These are phyloP conservation scores for Acanthoscelides obtectus DNA, from an alignment of 2,888 invertebrate genomes.

Conservation along the genomic window DNA sequence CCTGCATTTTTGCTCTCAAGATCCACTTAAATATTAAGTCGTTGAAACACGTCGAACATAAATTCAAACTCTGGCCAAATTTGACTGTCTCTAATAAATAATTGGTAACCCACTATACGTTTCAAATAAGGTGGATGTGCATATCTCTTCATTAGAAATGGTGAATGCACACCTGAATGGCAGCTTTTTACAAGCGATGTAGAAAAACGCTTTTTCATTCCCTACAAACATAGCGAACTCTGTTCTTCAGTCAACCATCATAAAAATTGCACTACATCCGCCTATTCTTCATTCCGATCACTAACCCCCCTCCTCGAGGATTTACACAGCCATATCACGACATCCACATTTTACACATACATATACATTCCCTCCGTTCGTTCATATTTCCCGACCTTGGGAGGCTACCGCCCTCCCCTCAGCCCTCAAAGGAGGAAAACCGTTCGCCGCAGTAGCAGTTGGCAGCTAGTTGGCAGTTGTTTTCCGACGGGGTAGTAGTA, in stretches of 20 bases:
- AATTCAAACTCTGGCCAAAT: too few species aligned
- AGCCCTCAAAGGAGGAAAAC: slow-evolving; percentile 13
- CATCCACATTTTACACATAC: neutral
- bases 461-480: neutral
- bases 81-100: too few species aligned
- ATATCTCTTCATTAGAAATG: too few species aligned
- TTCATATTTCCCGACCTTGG: slow-evolving; percentile 8
- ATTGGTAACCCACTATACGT: too few species aligned
- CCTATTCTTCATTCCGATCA: neutral
- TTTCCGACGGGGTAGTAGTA: neutral
- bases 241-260: neutral
- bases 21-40: too few species aligned
- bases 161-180: too few species aligned
- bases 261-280: neutral
- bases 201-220: too few species aligned
- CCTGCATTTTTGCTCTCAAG: too few species aligned
- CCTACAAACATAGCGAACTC: too few species aligned
- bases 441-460: neutral
- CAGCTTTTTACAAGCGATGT: too few species aligned
- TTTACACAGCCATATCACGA: neutral
- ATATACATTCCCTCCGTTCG: neutral
- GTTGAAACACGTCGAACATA: too few species aligned
- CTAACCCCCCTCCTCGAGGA: neutral
- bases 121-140: too few species aligned
- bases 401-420: slow-evolving; percentile 1